Evolutionary conservation across 2,797 vertebrate species (phyloP).

Genomic region (Odontamblyopus lacepedii): DNA sequence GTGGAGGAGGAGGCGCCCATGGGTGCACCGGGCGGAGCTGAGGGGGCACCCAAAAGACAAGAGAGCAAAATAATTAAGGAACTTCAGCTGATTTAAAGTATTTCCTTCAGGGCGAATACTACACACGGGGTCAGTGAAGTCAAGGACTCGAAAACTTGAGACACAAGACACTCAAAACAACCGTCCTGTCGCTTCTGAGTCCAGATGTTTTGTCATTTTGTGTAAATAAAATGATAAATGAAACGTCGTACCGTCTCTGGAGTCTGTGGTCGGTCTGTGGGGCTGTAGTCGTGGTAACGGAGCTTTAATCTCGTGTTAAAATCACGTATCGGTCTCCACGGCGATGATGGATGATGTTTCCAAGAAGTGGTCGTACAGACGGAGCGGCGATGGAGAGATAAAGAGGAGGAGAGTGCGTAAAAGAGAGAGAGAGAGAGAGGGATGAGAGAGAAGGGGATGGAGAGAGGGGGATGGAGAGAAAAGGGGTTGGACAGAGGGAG

Average conservation of each 20-base stretch:
- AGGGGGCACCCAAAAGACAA: not conserved
- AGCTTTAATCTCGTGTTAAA: conserved; percentile 18
- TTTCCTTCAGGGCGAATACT: not conserved
- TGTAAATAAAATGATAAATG: not conserved
- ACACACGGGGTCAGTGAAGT: not conserved
- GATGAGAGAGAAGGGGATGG: not conserved
- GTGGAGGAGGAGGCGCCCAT: conserved; percentile 37
- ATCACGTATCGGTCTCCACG: conserved; percentile 16
- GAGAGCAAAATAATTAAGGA: not conserved
- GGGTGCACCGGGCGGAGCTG: conserved; percentile 17
- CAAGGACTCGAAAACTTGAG: not conserved
- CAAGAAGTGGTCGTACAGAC: conserved; percentile 22
- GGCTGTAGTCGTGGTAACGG: not conserved
- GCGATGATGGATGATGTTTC: conserved; percentile 7
- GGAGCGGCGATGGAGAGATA: conserved; percentile 32
- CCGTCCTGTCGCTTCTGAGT: not conserved
- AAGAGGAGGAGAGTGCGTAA: not conserved
- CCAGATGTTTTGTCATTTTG: not conserved
- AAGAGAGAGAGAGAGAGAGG: not conserved
- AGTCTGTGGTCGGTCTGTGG: not conserved
- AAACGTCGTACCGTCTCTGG: not conserved
- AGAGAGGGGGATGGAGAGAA: not conserved
- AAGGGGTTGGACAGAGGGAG: no score
- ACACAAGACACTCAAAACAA: not conserved
- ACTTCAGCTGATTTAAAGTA: not conserved